Percentiles rank a stretch among this genome's conserved stretches.
Evolutionary conservation across 1,140 invertebrate species (phyloP).

Genomic region (Diabrotica undecimpunctata): DNA sequence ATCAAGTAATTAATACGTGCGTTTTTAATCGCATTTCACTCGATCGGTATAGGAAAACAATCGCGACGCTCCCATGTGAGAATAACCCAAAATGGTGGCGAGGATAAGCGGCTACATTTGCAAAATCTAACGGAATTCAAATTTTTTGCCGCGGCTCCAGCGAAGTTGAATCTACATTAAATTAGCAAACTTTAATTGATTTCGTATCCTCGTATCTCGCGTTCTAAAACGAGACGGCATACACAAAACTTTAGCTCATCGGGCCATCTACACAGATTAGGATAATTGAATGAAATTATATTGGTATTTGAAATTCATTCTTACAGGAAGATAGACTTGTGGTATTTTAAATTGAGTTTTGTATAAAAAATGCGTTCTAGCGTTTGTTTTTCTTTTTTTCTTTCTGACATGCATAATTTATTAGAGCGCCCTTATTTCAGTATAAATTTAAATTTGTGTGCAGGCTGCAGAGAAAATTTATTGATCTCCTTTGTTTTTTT

Average conservation of each 20-base stretch:
- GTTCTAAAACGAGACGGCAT: neutral
- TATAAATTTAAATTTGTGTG: no score
- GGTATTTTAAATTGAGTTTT: neutral
- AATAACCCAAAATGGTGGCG: neutral
- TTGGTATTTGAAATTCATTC: neutral
- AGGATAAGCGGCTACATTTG: neutral
- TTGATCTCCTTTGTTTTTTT: no score
- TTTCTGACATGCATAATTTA: no score
- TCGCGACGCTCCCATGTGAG: neutral
- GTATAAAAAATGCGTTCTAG: no score
- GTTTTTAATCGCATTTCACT: neutral
- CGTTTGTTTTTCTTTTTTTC: no score
- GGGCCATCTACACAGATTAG: neutral
- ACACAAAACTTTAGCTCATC: neutral
- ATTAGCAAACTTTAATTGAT: slow-evolving; percentile 1
- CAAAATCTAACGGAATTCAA: neutral
- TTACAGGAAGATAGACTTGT: neutral
- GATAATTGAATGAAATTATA: neutral
- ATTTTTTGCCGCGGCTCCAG: neutral
- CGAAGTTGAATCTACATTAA: neutral
- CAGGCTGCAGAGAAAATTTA: no score
- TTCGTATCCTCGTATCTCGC: slow-evolving; percentile 1
- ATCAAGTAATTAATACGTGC: no score
- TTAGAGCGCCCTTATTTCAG: no score
- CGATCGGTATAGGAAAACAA: neutral